Conservation (phyloP, 2,797 vertebrate species). For the Okamejei kenojei region DNA sequence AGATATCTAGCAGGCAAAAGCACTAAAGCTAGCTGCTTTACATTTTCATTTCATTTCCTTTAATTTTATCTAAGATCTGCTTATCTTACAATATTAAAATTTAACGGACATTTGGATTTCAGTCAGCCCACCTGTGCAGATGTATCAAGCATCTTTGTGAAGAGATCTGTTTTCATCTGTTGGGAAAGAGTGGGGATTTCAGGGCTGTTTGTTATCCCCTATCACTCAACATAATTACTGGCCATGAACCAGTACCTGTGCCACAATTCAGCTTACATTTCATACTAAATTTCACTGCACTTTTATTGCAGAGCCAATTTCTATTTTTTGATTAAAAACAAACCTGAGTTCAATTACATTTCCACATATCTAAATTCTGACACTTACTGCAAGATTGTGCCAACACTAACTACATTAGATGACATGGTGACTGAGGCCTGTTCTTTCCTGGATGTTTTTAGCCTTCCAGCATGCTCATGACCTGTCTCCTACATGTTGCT, state of each 20-base stretch:
- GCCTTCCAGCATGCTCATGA: not conserved
- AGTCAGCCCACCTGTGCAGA: not conserved
- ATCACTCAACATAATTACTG: not conserved
- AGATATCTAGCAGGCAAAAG: not conserved
- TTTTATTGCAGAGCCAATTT: not conserved
- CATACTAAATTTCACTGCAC: not conserved
- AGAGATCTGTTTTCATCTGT: not conserved
- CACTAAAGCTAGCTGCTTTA: not conserved
- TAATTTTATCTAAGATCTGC: conserved; percentile 16
- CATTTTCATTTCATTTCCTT: not conserved
- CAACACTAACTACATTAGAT: not conserved
- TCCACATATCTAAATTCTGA: not conserved
- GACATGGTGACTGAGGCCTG: not conserved
- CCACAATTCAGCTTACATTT: not conserved
- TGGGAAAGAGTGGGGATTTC: not conserved
- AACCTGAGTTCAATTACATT: not conserved
- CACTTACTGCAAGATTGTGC: not conserved
- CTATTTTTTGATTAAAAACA: not conserved
- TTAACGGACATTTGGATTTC: not conserved
- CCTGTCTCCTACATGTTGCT: not conserved
- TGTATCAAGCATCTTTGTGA: not conserved
- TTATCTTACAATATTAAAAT: conserved; percentile 11
- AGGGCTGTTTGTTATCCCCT: not conserved
- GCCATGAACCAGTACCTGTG: not conserved
- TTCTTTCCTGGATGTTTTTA: not conserved